Evolutionary conservation across 2,113 vertebrate species (phyloP).

Genomic region (Clinocottus analis): DNA sequence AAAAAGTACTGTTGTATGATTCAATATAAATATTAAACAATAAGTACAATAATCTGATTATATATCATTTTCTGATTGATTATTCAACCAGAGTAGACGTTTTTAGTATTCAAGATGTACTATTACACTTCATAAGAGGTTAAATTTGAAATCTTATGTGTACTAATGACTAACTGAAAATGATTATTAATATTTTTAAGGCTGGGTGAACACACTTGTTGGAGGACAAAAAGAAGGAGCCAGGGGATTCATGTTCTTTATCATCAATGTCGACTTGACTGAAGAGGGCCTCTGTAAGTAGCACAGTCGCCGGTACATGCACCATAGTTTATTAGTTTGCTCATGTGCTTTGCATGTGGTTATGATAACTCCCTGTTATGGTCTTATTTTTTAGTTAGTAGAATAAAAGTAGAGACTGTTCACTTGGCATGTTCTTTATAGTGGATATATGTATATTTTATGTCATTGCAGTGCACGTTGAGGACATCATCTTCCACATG

Average conservation of each 20-base stretch:
- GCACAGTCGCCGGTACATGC: fast-evolving
- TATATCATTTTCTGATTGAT: not conserved
- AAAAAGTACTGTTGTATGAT: no score
- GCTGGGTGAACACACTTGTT: slow-evolving; percentile 97
- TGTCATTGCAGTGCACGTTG: slow-evolving; percentile 91
- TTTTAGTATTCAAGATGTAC: not conserved
- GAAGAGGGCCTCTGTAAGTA: slow-evolving; percentile 97
- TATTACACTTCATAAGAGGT: not conserved
- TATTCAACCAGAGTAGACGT: not conserved
- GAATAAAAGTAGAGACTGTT: not conserved
- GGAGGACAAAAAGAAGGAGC: slow-evolving; percentile 98
- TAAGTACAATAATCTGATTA: not conserved
- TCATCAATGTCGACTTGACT: slow-evolving; percentile 97
- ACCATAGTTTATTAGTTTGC: not conserved
- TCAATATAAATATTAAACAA: no score
- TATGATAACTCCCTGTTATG: not conserved
- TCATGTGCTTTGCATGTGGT: not conserved
- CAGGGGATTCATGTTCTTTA: slow-evolving; percentile 99
- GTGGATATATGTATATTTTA: not conserved
- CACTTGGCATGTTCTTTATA: not conserved
- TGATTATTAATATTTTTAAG: slow-evolving; percentile 73
- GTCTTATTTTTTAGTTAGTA: not conserved
- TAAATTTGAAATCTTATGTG: not conserved
- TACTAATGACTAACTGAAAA: not conserved
- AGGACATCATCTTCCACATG: slow-evolving; percentile 99